Conservation (phyloP, 2,888 invertebrate species). For the Sphaerophoria rueppellii region DNA sequence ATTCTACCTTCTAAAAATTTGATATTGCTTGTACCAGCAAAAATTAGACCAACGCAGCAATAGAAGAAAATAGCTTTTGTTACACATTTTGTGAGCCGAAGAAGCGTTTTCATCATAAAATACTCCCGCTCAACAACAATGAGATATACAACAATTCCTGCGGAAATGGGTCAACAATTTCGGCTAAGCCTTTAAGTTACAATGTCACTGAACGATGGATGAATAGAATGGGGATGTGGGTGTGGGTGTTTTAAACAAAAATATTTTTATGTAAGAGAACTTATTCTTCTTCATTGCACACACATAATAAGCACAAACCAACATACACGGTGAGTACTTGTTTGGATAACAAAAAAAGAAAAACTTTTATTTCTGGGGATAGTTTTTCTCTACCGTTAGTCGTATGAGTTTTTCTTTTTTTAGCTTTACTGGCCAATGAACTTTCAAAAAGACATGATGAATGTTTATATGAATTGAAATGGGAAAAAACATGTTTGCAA, state of each 20-base stretch:
- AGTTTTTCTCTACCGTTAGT: not conserved
- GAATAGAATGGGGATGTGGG: constrained; percentile 1
- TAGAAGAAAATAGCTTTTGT: constrained; percentile 1
- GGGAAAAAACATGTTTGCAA: constrained; percentile 40
- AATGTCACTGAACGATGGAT: constrained; percentile 55
- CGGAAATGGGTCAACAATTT: constrained; percentile 60
- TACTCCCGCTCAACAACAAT: not conserved
- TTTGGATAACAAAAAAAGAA: constrained; percentile 30
- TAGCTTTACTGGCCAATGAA: constrained; percentile 60
- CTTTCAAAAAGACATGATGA: constrained; percentile 10
- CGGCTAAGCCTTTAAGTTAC: constrained; percentile 37
- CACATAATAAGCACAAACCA: not conserved
- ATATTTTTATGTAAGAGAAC: constrained; percentile 4
- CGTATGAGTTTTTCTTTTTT: constrained; percentile 26
- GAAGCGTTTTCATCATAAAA: not conserved
- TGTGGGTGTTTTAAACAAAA: constrained; percentile 5
- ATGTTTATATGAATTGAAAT: not conserved
- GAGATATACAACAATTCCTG: constrained; percentile 26
- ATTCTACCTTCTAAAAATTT: too few species aligned
- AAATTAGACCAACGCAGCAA: not conserved
- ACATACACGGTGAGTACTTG: not conserved
- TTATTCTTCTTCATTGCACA: constrained; percentile 13
- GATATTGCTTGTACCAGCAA: not conserved
- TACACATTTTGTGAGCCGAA: constrained; percentile 8
- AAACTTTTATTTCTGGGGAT: constrained; percentile 17